phyloP scores from a whole-genome alignment of 2,888 invertebrate genomes.

The Drosophila monieri region DNA sequence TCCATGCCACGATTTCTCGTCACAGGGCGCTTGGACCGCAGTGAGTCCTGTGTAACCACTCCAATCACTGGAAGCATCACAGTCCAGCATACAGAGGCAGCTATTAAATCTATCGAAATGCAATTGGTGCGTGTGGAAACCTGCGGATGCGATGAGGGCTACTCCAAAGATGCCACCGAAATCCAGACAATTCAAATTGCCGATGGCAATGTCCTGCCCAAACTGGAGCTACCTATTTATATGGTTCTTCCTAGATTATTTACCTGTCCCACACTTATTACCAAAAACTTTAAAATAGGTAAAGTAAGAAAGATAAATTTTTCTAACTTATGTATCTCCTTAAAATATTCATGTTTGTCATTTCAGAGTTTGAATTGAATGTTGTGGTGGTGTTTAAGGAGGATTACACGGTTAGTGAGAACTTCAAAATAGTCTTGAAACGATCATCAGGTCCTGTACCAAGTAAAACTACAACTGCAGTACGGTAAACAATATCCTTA shows the following conservation, averaged over 20 bases:
- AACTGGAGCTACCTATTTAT: slow-evolving; percentile 93
- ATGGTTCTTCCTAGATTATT: slow-evolving; percentile 98
- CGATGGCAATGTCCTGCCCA: slow-evolving; percentile 94
- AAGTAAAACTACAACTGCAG: slow-evolving; percentile 53
- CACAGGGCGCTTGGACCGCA: slow-evolving; percentile 92
- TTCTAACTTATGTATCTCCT: neutral
- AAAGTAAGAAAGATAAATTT: neutral
- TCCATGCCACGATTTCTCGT: slow-evolving; percentile 93
- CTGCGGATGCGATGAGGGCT: slow-evolving; percentile 96
- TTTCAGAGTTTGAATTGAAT: slow-evolving; percentile 97
- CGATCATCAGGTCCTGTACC: slow-evolving; percentile 52
- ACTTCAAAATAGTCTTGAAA: slow-evolving; percentile 87
- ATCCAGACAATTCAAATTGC: slow-evolving; percentile 99
- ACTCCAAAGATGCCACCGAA: slow-evolving; percentile 97
- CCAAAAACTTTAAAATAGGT: slow-evolving; percentile 98
- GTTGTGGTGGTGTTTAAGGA: slow-evolving; percentile 96
- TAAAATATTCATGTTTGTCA: slow-evolving; percentile 20
- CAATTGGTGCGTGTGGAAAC: slow-evolving; percentile 98
- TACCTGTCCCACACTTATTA: slow-evolving; percentile 95
- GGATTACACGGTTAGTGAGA: slow-evolving; percentile 96
- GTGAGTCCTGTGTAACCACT: slow-evolving; percentile 91
- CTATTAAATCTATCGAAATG: slow-evolving; percentile 96
- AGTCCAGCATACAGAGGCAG: slow-evolving; percentile 91
- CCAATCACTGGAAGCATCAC: slow-evolving; percentile 95
- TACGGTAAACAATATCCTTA: slow-evolving; percentile 38